Evolutionary conservation across 2,888 invertebrate genomes (phyloP), one percentile per base, ranked within the genome.

Genomic region (Encarsia formosa): DNA sequence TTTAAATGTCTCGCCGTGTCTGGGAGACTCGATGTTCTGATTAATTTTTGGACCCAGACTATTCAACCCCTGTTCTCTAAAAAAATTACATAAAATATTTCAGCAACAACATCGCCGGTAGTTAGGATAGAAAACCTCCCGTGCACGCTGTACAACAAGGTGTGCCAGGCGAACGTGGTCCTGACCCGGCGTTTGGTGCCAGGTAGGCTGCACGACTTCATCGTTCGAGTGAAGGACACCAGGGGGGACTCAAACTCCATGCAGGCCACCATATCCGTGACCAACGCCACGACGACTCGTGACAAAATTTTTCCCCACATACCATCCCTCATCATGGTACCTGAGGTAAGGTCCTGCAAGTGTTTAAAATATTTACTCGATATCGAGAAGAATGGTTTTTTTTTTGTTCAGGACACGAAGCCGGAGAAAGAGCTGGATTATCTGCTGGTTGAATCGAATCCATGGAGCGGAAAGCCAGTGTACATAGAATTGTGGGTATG

Each of bases 101-200:
- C 53, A 76, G 84, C 83, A 65, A 83, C 85, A 66, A 84, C 88
- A 62, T 84, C 85, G 57, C 83, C 88, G 52, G 84, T 88, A 66
- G 84, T 91, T 59, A 82, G 85, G 62, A 80, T 91, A 59, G 88
- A 90, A 70, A 84, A 86, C 61, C 80, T 92, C 52, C 89, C 91
- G 41, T 92, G 92, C 77, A 87, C 87, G 52, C 81, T 86, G 61
- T 88, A 89, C 77, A 89, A 91, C 77, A 89, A 89, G 45, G 86
- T 90, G 64, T 92, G 92, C 75, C 90, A 91, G 74, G 91, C 91
- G 50, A 91, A 92, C 75, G 86, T 93, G 62, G 81, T 90, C 59
- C 78, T 93, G 58, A 82, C 85, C 60, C 81, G 86, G 63, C 79
- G 86, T 57, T 76, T 93, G 63, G 87, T 88, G 71, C 82, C 86